Evolutionary conservation across 1,140 invertebrate species (phyloP).

Genomic region (Macrosteles quadrilineatus): DNA sequence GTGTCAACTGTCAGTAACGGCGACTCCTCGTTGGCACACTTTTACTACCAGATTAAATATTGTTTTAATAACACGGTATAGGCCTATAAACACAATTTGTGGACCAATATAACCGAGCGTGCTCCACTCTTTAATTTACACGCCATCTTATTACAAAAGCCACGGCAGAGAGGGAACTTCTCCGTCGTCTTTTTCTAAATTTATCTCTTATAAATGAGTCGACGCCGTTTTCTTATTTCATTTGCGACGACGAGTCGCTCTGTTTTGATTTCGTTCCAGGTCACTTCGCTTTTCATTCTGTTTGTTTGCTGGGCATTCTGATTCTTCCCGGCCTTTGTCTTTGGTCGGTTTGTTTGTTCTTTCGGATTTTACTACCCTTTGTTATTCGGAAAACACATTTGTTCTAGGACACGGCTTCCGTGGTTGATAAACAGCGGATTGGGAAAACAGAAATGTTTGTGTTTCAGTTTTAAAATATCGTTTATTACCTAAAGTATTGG

Average conservation of each 20-base stretch:
- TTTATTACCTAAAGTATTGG: too few relatives aligned
- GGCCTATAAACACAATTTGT: slow-evolving; percentile 1
- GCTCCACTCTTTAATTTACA: slow-evolving; percentile 14
- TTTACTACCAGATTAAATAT: slow-evolving; percentile 4
- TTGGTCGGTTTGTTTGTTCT: too few relatives aligned
- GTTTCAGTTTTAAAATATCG: too few relatives aligned
- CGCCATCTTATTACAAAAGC: slow-evolving; percentile 10
- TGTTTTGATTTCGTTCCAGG: slow-evolving; percentile 3
- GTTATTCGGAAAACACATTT: too few relatives aligned
- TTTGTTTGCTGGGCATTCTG: neutral
- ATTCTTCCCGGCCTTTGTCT: too few relatives aligned
- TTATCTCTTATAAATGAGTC: slow-evolving; percentile 10
- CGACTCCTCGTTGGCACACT: neutral
- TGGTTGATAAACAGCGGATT: too few relatives aligned
- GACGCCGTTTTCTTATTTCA: neutral
- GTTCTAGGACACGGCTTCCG: too few relatives aligned
- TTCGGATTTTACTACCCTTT: too few relatives aligned
- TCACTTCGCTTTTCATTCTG: neutral
- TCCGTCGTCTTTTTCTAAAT: neutral
- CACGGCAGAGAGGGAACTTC: neutral
- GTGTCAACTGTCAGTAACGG: neutral
- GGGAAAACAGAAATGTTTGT: too few relatives aligned
- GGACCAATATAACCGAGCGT: slow-evolving; percentile 4
- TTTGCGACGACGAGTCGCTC: neutral
- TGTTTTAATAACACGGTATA: slow-evolving; percentile 12